Percentiles rank a stretch among this genome's conserved stretches.
Conservation (phyloP, 2,113 vertebrate species). For the Emydura subglobosa region DNA sequence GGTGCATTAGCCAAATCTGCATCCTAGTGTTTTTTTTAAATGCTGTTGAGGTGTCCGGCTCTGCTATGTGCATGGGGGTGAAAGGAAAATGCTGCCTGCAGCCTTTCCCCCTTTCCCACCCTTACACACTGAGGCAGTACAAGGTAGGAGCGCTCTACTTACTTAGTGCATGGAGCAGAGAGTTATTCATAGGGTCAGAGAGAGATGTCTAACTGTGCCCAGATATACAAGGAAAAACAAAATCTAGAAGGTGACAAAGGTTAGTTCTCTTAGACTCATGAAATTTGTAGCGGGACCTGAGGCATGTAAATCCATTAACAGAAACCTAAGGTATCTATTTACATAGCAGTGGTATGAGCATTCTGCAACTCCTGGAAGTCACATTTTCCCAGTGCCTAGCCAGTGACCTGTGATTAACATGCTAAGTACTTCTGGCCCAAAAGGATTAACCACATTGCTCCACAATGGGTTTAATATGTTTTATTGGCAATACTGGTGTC, state of each 20-base stretch:
- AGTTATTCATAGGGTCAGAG: accelerated
- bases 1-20: not conserved
- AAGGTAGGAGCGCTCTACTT: not conserved
- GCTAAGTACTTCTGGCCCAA: not conserved
- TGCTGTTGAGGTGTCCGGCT: not conserved
- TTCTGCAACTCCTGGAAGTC: not conserved
- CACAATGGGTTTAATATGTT: constrained; percentile 59
- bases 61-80: not conserved
- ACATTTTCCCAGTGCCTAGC: not conserved
- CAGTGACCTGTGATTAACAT: not conserved
- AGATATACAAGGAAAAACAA: not conserved
- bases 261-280: not conserved
- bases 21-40: not conserved
- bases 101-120: not conserved
- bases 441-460: constrained; percentile 9
- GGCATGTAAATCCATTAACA: accelerated
- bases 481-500: constrained; percentile 72
- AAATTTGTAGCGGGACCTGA: not conserved
- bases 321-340: accelerated
- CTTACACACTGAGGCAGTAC: not conserved
- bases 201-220: not conserved
- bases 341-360: not conserved
- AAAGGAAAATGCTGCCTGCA: not conserved
- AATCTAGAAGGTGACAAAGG: not conserved
- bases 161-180: accelerated